Evolutionary conservation across 92 coral and sea anemone species (phyloP).

Genomic region (Scolanthus callimorphus): DNA sequence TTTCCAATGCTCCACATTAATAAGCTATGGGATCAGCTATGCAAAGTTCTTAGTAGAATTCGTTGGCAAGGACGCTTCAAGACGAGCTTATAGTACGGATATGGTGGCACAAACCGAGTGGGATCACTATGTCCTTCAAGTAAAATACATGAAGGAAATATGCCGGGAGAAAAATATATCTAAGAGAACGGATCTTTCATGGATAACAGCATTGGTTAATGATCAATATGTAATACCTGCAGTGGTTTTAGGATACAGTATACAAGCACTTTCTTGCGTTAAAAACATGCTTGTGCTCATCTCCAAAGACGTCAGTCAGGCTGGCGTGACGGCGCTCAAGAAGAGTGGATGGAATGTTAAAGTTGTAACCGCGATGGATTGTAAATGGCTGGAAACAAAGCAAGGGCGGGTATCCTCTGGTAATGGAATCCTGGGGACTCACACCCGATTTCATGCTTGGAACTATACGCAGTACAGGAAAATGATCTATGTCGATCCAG

Average conservation of each 20-base stretch:
- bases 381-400: conserved; percentile 67
- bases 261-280: conserved; percentile 50
- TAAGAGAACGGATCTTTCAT: conserved; percentile 19
- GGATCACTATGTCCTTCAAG: conserved; percentile 32
- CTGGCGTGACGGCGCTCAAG: conserved; percentile 23
- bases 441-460: conserved; percentile 84
- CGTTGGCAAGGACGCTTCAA: conserved; percentile 12
- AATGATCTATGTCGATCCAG: conserved; percentile 77
- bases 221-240: conserved; percentile 49
- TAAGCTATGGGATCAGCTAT: conserved; percentile 22
- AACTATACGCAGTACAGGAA: conserved; percentile 58
- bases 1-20: not conserved
- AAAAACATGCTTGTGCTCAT: conserved; percentile 41
- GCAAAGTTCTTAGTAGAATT: conserved; percentile 11
- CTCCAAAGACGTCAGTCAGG: conserved; percentile 25
- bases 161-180: conserved; percentile 20
- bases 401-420: conserved; percentile 20
- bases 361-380: conserved; percentile 63
- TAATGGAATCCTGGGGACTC: conserved; percentile 65
- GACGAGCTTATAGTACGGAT: conserved; percentile 2
- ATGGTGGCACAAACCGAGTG: conserved; percentile 33
- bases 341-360: conserved; percentile 60
- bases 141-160: conserved; percentile 33
- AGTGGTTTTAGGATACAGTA: conserved; percentile 51
- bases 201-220: conserved; percentile 60